These are phyloP conservation scores for Gymnarchus niloticus DNA, from an alignment of 2,113 vertebrate genomes.

Conservation along the genomic window DNA sequence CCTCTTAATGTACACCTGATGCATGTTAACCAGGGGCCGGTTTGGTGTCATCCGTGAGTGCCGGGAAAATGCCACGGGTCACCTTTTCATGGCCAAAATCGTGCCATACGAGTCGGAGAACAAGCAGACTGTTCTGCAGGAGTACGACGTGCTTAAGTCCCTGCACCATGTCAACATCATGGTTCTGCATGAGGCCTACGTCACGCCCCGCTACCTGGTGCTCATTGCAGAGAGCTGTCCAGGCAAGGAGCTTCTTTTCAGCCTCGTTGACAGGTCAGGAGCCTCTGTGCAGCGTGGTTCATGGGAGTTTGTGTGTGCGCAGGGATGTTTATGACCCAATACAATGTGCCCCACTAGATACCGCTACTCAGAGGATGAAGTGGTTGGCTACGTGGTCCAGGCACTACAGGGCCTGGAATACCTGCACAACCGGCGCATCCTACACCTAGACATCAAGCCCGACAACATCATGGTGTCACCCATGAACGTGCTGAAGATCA, in stretches of 20 bases:
- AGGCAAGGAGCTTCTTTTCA: slow-evolving; percentile 89
- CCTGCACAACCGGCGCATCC: slow-evolving; percentile 76
- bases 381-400: slow-evolving; percentile 83
- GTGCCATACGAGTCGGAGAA: slow-evolving; percentile 81
- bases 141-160: slow-evolving; percentile 89
- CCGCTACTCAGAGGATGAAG: slow-evolving; percentile 93
- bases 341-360: slow-evolving; percentile 62
- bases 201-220: slow-evolving; percentile 93
- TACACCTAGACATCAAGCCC: slow-evolving; percentile 93
- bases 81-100: slow-evolving; percentile 92
- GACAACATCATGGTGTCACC: slow-evolving; percentile 84
- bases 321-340: not conserved
- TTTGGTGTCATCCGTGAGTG: slow-evolving; percentile 91
- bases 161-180: slow-evolving; percentile 89
- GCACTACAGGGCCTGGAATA: slow-evolving; percentile 91
- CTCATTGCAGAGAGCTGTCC: slow-evolving; percentile 88
- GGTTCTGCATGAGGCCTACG: slow-evolving; percentile 90
- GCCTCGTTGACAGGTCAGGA: slow-evolving; percentile 83
- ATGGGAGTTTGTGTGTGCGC: not conserved
- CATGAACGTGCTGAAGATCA: slow-evolving; percentile 86
- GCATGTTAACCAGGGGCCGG: slow-evolving; percentile 67
- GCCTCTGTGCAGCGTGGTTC: not conserved
- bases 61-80: slow-evolving; percentile 88
- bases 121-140: slow-evolving; percentile 81
- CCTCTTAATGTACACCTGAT: not conserved